Evolutionary conservation across 23 tunicate genomes (phyloP), one percentile per base, ranked within the genome.

Genomic region (Styela plicata): DNA sequence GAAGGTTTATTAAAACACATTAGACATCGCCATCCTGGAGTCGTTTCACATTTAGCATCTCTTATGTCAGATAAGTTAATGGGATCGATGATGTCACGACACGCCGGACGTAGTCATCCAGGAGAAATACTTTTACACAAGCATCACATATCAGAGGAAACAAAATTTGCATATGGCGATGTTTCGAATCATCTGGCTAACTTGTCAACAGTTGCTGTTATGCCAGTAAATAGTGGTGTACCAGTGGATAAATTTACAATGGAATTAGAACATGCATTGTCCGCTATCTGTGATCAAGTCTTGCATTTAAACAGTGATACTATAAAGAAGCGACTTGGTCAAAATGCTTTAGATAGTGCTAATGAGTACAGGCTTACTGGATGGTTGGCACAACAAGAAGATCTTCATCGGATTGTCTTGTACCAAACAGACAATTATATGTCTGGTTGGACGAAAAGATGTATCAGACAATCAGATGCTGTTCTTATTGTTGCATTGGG

Each of bases 171-270:
- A 2, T 93, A 93, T 64, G 98, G 98, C 53, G 96, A 87, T 69
- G 92, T 96, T 13, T 92, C 99, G 10, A 96, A 96, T 71, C 99
- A 96, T 36, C 97, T 96, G 24, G 99, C 97, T 66, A 96, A 96
- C 77, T 80, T 96, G 0, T 91, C 97, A 29, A 91, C 99, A 24
- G 97, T 96, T 24, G 99, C 99, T 16, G 83, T 96, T 68, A 83
- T 96, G 5, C 96, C 99, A 5, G 85, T 90, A 10, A 80, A 86
- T 23, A 34, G 30, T n/a, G 90, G 91, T 52, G 99, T 91, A 22
- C 97, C 99, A 5, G 79, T 96, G 31, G 88, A 82, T 31, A 87
- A 91, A 69, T 91, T 96, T 53, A 84, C 93, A 2, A 83, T 96
- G 89, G 99, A 96, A 68, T 85, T 96, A 7, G 89, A 91, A 2